Evolutionary conservation across 30 jellyfish, hydroid and myxozoan genomes (phyloP).

Genomic region (Cassiopea xamachana): DNA sequence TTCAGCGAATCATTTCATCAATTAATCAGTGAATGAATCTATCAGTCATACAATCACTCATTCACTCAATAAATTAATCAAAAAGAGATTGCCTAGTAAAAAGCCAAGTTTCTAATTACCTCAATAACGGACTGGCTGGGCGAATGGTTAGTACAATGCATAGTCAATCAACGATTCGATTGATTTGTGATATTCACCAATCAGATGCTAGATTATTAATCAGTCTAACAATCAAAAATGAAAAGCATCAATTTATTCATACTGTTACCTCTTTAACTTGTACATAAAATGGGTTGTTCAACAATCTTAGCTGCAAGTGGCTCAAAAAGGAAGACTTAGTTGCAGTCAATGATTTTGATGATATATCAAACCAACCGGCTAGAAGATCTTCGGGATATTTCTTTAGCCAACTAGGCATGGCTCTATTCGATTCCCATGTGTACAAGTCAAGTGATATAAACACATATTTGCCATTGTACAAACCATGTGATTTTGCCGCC

Average conservation of each 20-base stretch:
- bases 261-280: conserved; percentile 14
- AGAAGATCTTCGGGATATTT: conserved; percentile 9
- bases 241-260: not conserved
- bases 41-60: too few species aligned
- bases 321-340: not conserved
- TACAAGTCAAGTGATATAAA: conserved; percentile 76
- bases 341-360: conserved; percentile 38
- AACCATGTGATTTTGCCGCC: conserved; percentile 37
- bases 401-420: conserved; percentile 23
- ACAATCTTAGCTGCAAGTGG: conserved; percentile 21
- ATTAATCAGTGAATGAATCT: not conserved
- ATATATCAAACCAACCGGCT: conserved; percentile 66
- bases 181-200: too few species aligned
- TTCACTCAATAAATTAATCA: too few species aligned
- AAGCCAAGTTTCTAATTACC: too few species aligned
- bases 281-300: conserved; percentile 50
- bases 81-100: too few species aligned
- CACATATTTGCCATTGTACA: conserved; percentile 73
- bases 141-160: too few species aligned
- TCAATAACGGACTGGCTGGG: too few species aligned
- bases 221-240: not conserved
- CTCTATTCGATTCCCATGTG: conserved; percentile 55
- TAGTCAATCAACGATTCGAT: too few species aligned
- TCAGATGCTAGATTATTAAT: not conserved
- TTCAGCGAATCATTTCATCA: not conserved